Conservation (phyloP, 2,797 vertebrate species). For the Xenops minutus region DNA sequence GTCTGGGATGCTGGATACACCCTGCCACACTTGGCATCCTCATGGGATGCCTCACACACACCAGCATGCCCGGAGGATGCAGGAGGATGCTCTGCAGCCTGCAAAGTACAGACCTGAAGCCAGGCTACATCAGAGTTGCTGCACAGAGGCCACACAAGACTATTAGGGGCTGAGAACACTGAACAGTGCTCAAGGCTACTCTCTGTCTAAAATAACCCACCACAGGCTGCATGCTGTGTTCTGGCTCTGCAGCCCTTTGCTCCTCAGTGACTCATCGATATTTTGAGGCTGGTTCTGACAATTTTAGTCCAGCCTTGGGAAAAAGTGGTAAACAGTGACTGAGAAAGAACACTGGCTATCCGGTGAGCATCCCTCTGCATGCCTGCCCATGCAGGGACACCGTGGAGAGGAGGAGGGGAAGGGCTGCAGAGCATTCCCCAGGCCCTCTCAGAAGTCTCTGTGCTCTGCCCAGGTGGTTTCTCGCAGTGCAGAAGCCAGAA, state of each 20-base stretch:
- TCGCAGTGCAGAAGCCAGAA: rapidly evolving
- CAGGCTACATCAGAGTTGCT: background rate
- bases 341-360: background rate
- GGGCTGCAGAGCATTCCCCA: background rate
- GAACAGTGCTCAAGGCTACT: background rate
- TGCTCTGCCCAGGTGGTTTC: background rate
- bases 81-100: background rate
- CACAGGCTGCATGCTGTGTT: background rate
- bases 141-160: rapidly evolving
- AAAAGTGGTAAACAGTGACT: background rate
- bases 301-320: background rate
- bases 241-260: background rate
- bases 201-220: background rate
- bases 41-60: rapidly evolving
- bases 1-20: rapidly evolving
- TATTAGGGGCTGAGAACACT: background rate
- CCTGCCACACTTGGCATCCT: background rate
- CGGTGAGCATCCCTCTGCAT: rapidly evolving
- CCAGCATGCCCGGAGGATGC: rapidly evolving
- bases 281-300: background rate
- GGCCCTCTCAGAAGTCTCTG: background rate
- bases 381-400: background rate
- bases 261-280: background rate
- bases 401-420: background rate
- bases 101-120: rapidly evolving